A percentile compares a stretch with the other conserved stretches of the same genome.
Conservation (phyloP, 2,888 invertebrate genomes). For the Drosophila paramelanica region DNA sequence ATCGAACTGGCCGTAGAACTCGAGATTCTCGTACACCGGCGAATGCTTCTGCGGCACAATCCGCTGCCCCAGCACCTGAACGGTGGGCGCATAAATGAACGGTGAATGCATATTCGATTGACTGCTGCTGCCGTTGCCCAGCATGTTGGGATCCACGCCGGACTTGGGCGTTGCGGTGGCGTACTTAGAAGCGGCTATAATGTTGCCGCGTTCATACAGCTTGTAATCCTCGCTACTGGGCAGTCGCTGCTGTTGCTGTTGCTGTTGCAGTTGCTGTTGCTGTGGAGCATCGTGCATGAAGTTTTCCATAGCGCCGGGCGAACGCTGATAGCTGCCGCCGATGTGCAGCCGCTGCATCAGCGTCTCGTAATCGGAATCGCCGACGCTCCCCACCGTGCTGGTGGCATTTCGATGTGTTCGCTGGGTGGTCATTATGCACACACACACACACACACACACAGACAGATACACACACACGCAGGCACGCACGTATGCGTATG, state of each 20-base stretch:
- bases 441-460: constrained; percentile 8
- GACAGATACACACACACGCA: constrained; percentile 13
- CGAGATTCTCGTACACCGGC: constrained; percentile 93
- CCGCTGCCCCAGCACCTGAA: constrained; percentile 71
- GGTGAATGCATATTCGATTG: constrained; percentile 31
- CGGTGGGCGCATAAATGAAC: constrained; percentile 65
- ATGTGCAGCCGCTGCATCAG: constrained; percentile 83
- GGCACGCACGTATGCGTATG: constrained; percentile 17
- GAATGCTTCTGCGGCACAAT: constrained; percentile 83
- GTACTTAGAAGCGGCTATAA: constrained; percentile 91
- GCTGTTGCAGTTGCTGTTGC: constrained; percentile 87
- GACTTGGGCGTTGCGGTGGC: constrained; percentile 89
- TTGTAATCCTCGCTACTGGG: constrained; percentile 86
- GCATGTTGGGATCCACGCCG: constrained; percentile 24
- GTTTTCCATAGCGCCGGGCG: constrained; percentile 75
- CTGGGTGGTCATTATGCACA: constrained; percentile 68
- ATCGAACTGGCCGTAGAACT: constrained; percentile 88
- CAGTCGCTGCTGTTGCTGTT: constrained; percentile 86
- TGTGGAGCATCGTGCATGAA: constrained; percentile 68
- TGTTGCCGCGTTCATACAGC: constrained; percentile 90
- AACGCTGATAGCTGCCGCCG: constrained; percentile 70
- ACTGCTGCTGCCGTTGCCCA: constrained; percentile 42
- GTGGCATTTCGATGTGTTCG: constrained; percentile 69
- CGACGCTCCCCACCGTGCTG: constrained; percentile 33
- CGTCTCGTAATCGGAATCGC: constrained; percentile 77